phyloP scores from a whole-genome alignment of 2,113 vertebrate genomes.

The Chascanopsetta lugubris region DNA sequence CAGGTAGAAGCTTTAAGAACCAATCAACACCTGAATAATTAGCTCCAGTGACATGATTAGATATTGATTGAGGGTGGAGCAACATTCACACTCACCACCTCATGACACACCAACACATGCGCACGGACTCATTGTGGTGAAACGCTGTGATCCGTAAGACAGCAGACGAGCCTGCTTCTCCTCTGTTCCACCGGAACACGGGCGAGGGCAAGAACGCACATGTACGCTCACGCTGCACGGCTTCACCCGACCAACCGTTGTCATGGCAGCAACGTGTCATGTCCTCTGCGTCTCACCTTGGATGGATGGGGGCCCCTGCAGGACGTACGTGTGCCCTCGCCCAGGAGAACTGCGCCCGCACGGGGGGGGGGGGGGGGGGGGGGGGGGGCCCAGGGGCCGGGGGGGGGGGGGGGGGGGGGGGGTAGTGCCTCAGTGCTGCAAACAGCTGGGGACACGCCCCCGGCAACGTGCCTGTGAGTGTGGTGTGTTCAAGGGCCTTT shows the following conservation, averaged over 20 bases:
- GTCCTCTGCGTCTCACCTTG: slow-evolving; percentile 78
- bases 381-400: slow-evolving; percentile 69
- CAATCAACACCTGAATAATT: slow-evolving; percentile 62
- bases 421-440: slow-evolving; percentile 68
- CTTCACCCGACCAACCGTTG: slow-evolving; percentile 72
- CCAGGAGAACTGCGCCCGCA: slow-evolving; percentile 29
- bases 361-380: too few species aligned
- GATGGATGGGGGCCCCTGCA: slow-evolving; percentile 74
- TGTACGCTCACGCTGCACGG: slow-evolving; percentile 61
- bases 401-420: slow-evolving; percentile 26
- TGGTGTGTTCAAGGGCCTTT: slow-evolving; percentile 37
- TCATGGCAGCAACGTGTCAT: slow-evolving; percentile 78
- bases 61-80: slow-evolving; percentile 56
- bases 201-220: slow-evolving; percentile 51
- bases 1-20: slow-evolving; percentile 46
- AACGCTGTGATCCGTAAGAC: neutral
- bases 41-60: slow-evolving; percentile 49
- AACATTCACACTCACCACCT: slow-evolving; percentile 1
- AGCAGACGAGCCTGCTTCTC: slow-evolving; percentile 8
- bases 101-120: slow-evolving; percentile 10
- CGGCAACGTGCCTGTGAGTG: slow-evolving; percentile 50
- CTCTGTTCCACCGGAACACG: slow-evolving; percentile 26
- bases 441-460: slow-evolving; percentile 72
- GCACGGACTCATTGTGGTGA: neutral
- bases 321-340: slow-evolving; percentile 55